phyloP scores from a whole-genome alignment of 1,140 invertebrate genomes.

The Drosophila nigrodunni region DNA sequence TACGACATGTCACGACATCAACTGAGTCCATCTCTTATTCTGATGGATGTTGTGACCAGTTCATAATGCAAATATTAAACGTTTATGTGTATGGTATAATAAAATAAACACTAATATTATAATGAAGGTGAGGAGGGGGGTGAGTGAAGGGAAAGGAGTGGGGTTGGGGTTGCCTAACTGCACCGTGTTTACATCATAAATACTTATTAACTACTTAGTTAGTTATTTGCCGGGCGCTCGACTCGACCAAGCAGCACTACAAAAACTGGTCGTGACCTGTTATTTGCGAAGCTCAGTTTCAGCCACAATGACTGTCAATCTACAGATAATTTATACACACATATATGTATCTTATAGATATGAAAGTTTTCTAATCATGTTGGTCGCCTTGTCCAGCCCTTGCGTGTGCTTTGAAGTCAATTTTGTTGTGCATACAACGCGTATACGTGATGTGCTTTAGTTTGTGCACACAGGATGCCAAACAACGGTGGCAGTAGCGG shows the following conservation, averaged over 20 bases:
- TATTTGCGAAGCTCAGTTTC: constrained; percentile 20
- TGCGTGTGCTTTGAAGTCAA: constrained; percentile 1
- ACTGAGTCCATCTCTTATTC: not conserved
- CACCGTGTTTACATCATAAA: constrained; percentile 45
- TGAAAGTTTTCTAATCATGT: constrained; percentile 1
- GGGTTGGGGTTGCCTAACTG: constrained; percentile 1
- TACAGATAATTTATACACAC: constrained; percentile 2
- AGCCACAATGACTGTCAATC: constrained; percentile 3
- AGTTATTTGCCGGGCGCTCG: constrained; percentile 25
- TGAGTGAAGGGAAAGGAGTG: not conserved
- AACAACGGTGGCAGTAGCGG: not conserved
- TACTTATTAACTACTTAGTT: constrained; percentile 29
- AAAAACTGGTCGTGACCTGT: constrained; percentile 56
- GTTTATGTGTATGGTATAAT: constrained; percentile 20
- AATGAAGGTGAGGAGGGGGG: not conserved
- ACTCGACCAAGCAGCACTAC: constrained; percentile 29
- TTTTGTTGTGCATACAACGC: not conserved
- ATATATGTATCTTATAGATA: constrained; percentile 4
- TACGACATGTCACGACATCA: too few species aligned
- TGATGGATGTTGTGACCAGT: constrained; percentile 1
- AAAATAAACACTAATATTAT: constrained; percentile 19
- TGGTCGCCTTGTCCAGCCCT: constrained; percentile 15
- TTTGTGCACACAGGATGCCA: constrained; percentile 22
- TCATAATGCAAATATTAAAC: constrained; percentile 25
- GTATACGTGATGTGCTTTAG: constrained; percentile 13